A percentile compares a stretch with the other conserved stretches of the same genome.
Evolutionary conservation across 1,140 invertebrate species (phyloP).

Genomic region (Caenorhabditis latens): DNA sequence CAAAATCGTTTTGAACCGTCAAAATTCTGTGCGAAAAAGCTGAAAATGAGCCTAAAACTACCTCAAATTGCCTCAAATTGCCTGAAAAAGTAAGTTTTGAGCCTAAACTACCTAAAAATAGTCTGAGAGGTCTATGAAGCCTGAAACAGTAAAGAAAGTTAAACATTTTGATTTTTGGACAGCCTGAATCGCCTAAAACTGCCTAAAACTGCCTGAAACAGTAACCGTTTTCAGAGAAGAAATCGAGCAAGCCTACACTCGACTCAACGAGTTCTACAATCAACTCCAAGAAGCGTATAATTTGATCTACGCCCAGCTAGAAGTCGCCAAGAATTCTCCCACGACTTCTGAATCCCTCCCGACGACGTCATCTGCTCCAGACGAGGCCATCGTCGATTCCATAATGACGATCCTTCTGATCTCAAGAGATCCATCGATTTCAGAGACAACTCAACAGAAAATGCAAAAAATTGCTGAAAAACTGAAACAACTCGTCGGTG

Average conservation of each 20-base stretch:
- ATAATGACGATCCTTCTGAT: slow-evolving; percentile 18
- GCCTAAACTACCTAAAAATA: too few species aligned
- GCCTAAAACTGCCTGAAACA: not conserved
- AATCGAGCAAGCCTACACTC: slow-evolving; percentile 58
- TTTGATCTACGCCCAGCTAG: slow-evolving; percentile 48
- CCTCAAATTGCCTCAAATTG: too few species aligned
- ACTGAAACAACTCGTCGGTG: slow-evolving; percentile 14
- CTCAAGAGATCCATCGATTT: not conserved
- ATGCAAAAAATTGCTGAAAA: slow-evolving; percentile 38
- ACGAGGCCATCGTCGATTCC: not conserved
- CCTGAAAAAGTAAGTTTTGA: too few species aligned
- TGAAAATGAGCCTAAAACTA: too few species aligned
- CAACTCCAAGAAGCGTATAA: slow-evolving; percentile 66
- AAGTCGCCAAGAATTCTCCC: too few species aligned
- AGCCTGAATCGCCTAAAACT: too few species aligned
- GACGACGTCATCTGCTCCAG: not conserved
- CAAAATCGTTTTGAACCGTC: too few species aligned
- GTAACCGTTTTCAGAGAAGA: slow-evolving; percentile 56
- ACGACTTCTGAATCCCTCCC: not conserved
- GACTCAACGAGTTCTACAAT: slow-evolving; percentile 60
- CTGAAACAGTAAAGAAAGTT: too few species aligned
- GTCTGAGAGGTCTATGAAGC: too few species aligned
- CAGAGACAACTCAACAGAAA: not conserved
- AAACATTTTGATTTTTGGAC: too few species aligned
- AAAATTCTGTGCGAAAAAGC: too few species aligned